phyloP scores from a whole-genome alignment of 2,888 invertebrate genomes.

The Caenorhabditis imperialis region DNA sequence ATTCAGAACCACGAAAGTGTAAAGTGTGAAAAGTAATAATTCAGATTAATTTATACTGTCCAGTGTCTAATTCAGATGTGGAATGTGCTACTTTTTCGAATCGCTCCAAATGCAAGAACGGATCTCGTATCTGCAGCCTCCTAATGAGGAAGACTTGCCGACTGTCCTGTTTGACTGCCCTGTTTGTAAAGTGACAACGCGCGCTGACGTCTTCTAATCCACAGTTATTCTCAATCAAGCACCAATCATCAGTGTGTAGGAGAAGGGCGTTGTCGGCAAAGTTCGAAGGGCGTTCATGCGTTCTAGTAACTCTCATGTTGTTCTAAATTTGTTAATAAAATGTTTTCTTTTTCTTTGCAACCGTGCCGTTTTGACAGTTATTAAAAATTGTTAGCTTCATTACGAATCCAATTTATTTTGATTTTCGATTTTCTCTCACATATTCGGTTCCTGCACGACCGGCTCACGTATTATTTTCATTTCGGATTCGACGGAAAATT shows the following conservation, averaged over 20 bases:
- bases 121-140: constrained; percentile 30
- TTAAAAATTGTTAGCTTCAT: no score
- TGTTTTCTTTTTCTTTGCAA: no score
- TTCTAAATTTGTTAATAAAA: no score
- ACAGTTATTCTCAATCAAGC: constrained; percentile 14
- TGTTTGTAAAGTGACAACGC: constrained; percentile 29
- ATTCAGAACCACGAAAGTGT: constrained; percentile 21
- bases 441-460: no score
- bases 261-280: constrained; percentile 8
- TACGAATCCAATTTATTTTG: no score
- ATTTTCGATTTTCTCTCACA: no score
- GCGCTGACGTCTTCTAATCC: constrained; percentile 4
- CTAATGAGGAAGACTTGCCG: constrained; percentile 35
- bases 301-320: no score
- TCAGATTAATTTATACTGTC: not conserved
- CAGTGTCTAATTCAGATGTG: constrained; percentile 30
- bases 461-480: no score
- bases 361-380: no score
- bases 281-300: no score
- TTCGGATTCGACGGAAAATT: no score
- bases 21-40: constrained; percentile 35
- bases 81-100: constrained; percentile 44
- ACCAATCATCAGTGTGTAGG: constrained; percentile 11
- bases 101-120: constrained; percentile 31
- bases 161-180: constrained; percentile 43